These are phyloP conservation scores for Carpatolechia fugitivella DNA, from an alignment of 2,888 invertebrate species.

Conservation along the genomic window DNA sequence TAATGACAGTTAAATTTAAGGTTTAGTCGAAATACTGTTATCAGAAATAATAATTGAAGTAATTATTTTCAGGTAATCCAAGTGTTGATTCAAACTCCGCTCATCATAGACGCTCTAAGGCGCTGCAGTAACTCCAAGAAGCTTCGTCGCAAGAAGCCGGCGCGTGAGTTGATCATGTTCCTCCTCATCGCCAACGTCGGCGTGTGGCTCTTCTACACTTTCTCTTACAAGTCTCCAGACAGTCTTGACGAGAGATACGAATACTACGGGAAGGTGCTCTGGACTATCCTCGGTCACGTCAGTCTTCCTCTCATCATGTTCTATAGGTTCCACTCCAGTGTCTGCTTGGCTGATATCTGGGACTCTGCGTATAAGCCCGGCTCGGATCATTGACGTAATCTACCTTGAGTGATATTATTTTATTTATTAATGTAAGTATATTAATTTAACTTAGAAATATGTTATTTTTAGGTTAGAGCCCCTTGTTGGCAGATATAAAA, in stretches of 20 bases:
- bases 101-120: conserved; percentile 86
- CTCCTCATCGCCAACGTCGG: conserved; percentile 87
- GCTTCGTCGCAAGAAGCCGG: conserved; percentile 83
- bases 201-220: conserved; percentile 87
- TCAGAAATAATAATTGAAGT: no score
- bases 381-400: conserved; percentile 48
- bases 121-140: conserved; percentile 84
- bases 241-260: conserved; percentile 79
- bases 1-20: no score
- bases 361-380: conserved; percentile 85
- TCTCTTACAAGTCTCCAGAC: conserved; percentile 77
- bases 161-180: conserved; percentile 87
- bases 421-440: no score
- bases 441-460: no score
- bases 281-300: conserved; percentile 86
- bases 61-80: conserved; percentile 79
- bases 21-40: no score
- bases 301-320: conserved; percentile 87
- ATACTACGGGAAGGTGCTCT: conserved; percentile 84
- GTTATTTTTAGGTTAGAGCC: no score
- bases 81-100: conserved; percentile 85
- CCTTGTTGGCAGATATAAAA: no score
- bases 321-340: conserved; percentile 88
- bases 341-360: conserved; percentile 89
- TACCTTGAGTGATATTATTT: no score